Percentiles rank a stretch among this genome's conserved stretches.
phyloP scores from a whole-genome alignment of 2,797 vertebrate genomes.

The Platyrinchus mystaceus region DNA sequence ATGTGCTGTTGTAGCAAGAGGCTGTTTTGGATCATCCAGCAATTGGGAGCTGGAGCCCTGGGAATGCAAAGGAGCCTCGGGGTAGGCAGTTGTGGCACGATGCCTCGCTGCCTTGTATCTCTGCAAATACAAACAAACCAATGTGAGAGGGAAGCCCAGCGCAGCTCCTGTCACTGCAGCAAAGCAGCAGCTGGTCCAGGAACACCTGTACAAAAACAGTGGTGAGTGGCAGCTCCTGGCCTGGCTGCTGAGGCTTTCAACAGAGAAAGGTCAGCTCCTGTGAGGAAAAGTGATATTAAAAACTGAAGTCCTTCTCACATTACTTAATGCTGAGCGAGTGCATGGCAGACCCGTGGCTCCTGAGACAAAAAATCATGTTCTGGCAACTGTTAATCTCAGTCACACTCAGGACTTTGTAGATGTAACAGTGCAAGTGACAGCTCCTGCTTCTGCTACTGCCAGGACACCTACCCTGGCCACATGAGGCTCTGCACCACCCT shows the following conservation, averaged over 20 bases:
- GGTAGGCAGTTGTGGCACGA: conserved; percentile 22
- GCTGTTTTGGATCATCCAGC: conserved; percentile 33
- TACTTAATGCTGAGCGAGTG: neutral
- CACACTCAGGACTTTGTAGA: neutral
- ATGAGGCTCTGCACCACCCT: neutral
- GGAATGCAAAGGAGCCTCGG: conserved; percentile 52
- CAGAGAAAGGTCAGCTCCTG: conserved; percentile 51
- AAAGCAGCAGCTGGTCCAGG: conserved; percentile 40
- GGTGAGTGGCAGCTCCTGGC: conserved; percentile 33
- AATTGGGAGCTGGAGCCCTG: conserved; percentile 56
- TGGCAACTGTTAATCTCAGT: conserved; percentile 3
- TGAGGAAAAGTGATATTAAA: conserved; percentile 61
- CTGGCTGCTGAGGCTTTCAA: conserved; percentile 41
- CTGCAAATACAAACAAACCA: conserved; percentile 62
- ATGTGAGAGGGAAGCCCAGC: neutral
- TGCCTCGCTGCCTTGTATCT: conserved; percentile 75
- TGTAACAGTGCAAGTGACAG: neutral
- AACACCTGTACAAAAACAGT: conserved; percentile 31
- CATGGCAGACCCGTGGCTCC: conserved; percentile 21
- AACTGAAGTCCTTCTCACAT: neutral
- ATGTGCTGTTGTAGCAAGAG: conserved; percentile 2
- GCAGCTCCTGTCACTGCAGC: neutral
- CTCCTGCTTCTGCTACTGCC: neutral
- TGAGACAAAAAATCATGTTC: neutral
- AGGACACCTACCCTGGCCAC: neutral